Evolutionary conservation across 2,113 vertebrate genomes (phyloP).

Genomic region (Cromileptes altivelis): DNA sequence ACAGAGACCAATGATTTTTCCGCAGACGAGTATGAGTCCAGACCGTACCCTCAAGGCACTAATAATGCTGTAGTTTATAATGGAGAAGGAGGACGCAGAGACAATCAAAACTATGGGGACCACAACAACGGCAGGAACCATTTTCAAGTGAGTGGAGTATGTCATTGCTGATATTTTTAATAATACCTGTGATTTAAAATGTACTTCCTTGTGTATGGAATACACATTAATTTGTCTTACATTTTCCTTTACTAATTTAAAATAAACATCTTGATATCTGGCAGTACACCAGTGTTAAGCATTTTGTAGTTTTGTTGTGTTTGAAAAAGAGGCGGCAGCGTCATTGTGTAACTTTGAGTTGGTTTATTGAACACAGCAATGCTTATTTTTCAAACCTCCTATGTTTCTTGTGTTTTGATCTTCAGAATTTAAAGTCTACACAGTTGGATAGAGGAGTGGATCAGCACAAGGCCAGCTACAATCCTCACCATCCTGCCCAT

Average conservation of each 20-base stretch:
- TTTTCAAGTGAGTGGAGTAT: constrained; percentile 86
- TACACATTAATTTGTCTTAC: background rate
- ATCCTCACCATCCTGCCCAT: constrained; percentile 86
- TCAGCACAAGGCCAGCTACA: constrained; percentile 88
- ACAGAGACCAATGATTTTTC: constrained; percentile 77
- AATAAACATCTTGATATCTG: background rate
- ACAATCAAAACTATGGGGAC: constrained; percentile 78
- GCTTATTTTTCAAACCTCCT: background rate
- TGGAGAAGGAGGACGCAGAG: constrained; percentile 74
- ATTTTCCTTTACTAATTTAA: background rate
- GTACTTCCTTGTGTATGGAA: background rate
- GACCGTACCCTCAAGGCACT: constrained; percentile 73
- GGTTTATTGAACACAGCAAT: background rate
- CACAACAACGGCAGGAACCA: constrained; percentile 80
- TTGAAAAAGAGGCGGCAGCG: background rate
- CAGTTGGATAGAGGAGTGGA: constrained; percentile 72
- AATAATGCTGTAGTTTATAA: constrained; percentile 84
- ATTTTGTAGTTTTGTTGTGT: background rate
- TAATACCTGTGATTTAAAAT: constrained; percentile 1
- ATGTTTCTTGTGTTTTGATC: constrained; percentile 15
- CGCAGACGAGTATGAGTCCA: constrained; percentile 82
- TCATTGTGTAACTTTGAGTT: background rate
- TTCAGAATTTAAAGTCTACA: constrained; percentile 76
- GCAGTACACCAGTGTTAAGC: background rate
- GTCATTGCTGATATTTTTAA: background rate